These are phyloP conservation scores for Protophormia terraenovae DNA, from an alignment of 2,888 invertebrate genomes.

Conservation along the genomic window DNA sequence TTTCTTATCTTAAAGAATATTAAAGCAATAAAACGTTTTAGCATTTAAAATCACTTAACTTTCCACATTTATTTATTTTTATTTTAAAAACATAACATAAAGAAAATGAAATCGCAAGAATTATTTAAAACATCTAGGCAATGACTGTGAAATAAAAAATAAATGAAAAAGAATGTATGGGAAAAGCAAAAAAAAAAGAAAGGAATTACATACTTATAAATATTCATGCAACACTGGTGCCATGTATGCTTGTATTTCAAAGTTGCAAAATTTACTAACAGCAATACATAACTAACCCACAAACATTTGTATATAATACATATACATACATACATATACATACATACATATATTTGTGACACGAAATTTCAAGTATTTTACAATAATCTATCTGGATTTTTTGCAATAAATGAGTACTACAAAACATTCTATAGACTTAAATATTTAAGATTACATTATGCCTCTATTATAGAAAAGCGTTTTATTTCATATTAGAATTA, in stretches of 20 bases:
- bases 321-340: background rate
- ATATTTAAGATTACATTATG: too few species aligned
- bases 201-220: background rate
- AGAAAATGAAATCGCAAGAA: background rate
- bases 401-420: too few species aligned
- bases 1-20: too few species aligned
- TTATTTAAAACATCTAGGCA: conserved; percentile 3
- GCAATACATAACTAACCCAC: background rate
- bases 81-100: background rate
- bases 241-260: background rate
- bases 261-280: background rate
- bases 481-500: too few species aligned
- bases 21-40: too few species aligned
- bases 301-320: background rate
- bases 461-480: too few species aligned
- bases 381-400: too few species aligned
- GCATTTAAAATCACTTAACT: too few species aligned
- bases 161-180: background rate
- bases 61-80: too few species aligned
- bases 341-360: too few species aligned
- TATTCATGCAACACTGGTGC: background rate
- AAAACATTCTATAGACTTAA: too few species aligned
- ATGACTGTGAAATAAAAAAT: background rate
- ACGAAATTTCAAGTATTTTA: too few species aligned
- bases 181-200: background rate